Evolutionary conservation across 2,113 vertebrate genomes (phyloP).

Genomic region (Misgurnus mizolepis): DNA sequence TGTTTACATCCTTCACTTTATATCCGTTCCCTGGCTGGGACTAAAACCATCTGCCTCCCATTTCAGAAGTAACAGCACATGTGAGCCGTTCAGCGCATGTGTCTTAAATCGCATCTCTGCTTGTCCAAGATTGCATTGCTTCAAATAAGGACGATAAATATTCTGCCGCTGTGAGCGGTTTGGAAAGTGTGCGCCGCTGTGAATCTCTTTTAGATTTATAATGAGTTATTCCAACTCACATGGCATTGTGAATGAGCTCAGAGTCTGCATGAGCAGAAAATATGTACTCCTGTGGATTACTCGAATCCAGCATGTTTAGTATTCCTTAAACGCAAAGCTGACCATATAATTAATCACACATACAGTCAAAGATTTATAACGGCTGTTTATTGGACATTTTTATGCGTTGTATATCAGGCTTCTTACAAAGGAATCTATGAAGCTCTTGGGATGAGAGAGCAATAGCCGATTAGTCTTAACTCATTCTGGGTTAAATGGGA

Average conservation of each 20-base stretch:
- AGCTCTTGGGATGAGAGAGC: background rate
- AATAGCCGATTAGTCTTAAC: background rate
- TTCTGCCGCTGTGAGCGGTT: background rate
- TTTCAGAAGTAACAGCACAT: background rate
- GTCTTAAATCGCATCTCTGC: background rate
- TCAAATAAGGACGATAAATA: background rate
- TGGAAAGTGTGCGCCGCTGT: background rate
- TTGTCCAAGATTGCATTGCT: background rate
- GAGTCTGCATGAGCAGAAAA: background rate
- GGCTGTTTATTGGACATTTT: constrained; percentile 7
- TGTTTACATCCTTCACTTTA: no score
- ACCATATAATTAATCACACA: constrained; percentile 13
- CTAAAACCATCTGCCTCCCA: background rate
- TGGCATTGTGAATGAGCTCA: background rate
- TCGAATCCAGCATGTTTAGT: background rate
- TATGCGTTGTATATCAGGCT: background rate
- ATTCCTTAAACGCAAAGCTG: constrained; percentile 10
- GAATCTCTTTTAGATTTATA: background rate
- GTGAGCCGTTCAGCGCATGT: background rate
- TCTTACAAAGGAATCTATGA: background rate
- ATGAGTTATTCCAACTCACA: background rate
- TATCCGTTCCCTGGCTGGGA: background rate
- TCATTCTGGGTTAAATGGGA: background rate
- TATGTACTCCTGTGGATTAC: background rate
- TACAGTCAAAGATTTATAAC: constrained; percentile 1